These are phyloP conservation scores for Climacteris rufus DNA, from an alignment of 2,113 vertebrate genomes.

Conservation along the genomic window DNA sequence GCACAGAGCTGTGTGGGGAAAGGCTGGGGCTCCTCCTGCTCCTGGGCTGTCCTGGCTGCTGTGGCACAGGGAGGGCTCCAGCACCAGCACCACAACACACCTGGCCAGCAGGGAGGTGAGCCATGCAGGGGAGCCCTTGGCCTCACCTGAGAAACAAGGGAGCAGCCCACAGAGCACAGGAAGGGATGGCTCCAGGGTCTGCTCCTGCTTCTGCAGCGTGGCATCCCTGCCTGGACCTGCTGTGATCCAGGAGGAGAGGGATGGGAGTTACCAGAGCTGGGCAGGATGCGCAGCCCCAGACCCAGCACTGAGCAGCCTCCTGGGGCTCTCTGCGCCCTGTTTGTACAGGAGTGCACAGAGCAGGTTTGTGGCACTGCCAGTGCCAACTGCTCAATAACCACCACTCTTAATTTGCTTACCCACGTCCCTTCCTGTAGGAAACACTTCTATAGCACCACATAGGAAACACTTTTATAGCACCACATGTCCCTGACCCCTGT, in stretches of 20 bases:
- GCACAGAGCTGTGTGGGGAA: background rate
- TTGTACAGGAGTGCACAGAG: background rate
- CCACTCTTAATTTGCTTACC: background rate
- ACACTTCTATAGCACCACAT: background rate
- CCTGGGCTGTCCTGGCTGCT: fast-evolving
- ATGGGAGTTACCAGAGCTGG: background rate
- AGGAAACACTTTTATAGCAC: background rate
- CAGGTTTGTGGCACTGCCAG: background rate
- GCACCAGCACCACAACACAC: background rate
- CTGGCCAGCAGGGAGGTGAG: background rate
- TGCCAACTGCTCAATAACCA: background rate
- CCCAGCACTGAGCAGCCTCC: background rate
- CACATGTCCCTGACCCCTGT: background rate
- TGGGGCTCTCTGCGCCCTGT: background rate
- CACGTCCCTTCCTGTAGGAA: background rate
- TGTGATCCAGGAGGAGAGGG: background rate
- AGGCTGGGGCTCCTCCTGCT: background rate
- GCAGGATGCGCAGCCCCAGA: background rate
- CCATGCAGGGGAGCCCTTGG: background rate
- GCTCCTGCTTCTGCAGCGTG: background rate
- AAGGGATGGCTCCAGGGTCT: background rate
- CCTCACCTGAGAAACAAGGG: background rate
- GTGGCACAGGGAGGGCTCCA: background rate
- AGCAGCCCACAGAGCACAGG: background rate
- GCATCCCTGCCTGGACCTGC: background rate